Conservation (phyloP, 2,797 vertebrate genomes). For the Phaenicophaeus curvirostris region DNA sequence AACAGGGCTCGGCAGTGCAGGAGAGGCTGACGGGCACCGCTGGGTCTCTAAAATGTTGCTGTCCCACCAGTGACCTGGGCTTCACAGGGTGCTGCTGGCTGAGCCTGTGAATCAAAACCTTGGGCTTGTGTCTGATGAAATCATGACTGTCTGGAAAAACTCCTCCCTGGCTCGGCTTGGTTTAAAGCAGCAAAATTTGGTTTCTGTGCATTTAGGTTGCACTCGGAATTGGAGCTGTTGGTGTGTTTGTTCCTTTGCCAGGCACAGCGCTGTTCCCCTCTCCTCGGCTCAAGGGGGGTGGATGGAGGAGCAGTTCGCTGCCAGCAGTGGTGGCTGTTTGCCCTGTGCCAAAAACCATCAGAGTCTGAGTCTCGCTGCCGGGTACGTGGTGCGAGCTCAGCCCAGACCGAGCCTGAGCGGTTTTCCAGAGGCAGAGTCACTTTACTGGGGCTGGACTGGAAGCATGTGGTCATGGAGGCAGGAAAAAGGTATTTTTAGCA, state of each 20-base stretch:
- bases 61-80: not conserved
- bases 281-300: not conserved
- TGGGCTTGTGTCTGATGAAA: not conserved
- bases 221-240: fast-evolving
- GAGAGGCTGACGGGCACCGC: not conserved
- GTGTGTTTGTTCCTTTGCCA: not conserved
- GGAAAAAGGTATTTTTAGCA: constrained; percentile 15
- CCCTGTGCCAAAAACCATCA: not conserved
- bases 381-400: not conserved
- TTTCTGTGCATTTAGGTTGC: not conserved
- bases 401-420: not conserved
- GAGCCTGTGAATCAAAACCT: not conserved
- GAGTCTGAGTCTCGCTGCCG: fast-evolving
- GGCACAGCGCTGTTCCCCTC: not conserved
- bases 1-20: not conserved
- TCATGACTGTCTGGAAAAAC: constrained; percentile 9
- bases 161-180: not conserved
- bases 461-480: not conserved
- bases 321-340: not conserved
- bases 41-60: fast-evolving
- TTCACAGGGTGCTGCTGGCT: not conserved
- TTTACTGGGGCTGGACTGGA: not conserved
- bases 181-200: not conserved
- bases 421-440: constrained; percentile 6
- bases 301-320: not conserved